Evolutionary conservation across 2,113 vertebrate genomes (phyloP).

Genomic region (Malurus melanocephalus): DNA sequence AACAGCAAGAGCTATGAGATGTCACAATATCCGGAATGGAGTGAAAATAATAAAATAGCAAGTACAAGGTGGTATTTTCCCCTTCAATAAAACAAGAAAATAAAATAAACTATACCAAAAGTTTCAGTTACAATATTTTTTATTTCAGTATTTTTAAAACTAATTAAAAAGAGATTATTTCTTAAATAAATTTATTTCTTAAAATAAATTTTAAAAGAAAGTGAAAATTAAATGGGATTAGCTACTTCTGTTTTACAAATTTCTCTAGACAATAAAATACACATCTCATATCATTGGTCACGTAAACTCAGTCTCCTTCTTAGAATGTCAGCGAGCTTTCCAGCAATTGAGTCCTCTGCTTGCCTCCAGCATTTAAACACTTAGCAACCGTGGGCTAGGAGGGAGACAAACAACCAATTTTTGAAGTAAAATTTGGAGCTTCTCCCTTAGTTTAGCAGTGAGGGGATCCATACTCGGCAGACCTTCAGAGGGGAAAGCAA

Average conservation of each 20-base stretch:
- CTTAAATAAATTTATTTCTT: neutral
- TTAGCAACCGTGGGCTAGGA: neutral
- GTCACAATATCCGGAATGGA: neutral
- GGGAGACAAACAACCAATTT: neutral
- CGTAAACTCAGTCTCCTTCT: neutral
- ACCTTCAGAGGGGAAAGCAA: neutral
- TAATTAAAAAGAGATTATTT: neutral
- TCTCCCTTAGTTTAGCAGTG: neutral
- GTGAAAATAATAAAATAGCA: neutral
- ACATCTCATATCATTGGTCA: neutral
- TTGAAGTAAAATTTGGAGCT: neutral
- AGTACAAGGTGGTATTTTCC: neutral
- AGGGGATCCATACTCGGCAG: neutral
- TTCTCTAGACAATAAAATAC: neutral
- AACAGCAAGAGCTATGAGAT: neutral
- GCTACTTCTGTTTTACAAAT: neutral
- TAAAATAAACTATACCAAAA: neutral
- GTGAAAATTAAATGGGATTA: neutral
- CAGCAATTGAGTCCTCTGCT: neutral
- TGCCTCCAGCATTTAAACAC: neutral
- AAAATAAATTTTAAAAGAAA: neutral
- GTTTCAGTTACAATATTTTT: neutral
- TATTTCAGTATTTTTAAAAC: neutral
- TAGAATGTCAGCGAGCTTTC: neutral
- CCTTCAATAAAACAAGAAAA: neutral